These are phyloP conservation scores for Zele albiditarsus DNA, from an alignment of 2,888 invertebrate species.

Conservation along the genomic window DNA sequence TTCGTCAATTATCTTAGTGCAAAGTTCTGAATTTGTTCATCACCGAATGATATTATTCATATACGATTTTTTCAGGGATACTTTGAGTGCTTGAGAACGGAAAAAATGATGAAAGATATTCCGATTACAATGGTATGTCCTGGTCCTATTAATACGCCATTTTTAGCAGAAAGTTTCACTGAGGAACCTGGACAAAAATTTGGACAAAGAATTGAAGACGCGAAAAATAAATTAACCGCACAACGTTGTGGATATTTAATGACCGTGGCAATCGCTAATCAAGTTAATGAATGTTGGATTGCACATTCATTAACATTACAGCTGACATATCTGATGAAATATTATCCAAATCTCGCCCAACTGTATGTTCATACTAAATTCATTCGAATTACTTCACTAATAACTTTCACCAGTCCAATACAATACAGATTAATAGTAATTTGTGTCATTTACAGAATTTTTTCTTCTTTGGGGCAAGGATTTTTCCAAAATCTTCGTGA, in stretches of 20 bases:
- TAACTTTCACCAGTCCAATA: neutral
- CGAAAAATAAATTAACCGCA: conserved; percentile 74
- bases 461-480: conserved; percentile 51
- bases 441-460: conserved; percentile 53
- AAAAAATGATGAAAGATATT: conserved; percentile 77
- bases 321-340: conserved; percentile 57
- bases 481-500: conserved; percentile 61
- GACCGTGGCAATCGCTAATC: conserved; percentile 77
- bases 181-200: conserved; percentile 75
- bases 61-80: conserved; percentile 78
- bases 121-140: conserved; percentile 83
- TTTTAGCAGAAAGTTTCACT: conserved; percentile 81
- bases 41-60: neutral
- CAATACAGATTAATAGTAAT: neutral
- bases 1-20: neutral
- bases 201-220: conserved; percentile 70
- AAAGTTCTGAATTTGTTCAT: too few relatives aligned
- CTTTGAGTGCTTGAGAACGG: conserved; percentile 78
- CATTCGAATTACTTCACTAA: conserved; percentile 1
- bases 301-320: conserved; percentile 63
- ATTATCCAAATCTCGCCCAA: conserved; percentile 59
- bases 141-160: conserved; percentile 83
- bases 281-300: conserved; percentile 81
- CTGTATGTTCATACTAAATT: conserved; percentile 53
- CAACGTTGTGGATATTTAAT: conserved; percentile 77